Evolutionary conservation across 2,888 invertebrate genomes (phyloP).

Genomic region (Rhorus exstirpatorius): DNA sequence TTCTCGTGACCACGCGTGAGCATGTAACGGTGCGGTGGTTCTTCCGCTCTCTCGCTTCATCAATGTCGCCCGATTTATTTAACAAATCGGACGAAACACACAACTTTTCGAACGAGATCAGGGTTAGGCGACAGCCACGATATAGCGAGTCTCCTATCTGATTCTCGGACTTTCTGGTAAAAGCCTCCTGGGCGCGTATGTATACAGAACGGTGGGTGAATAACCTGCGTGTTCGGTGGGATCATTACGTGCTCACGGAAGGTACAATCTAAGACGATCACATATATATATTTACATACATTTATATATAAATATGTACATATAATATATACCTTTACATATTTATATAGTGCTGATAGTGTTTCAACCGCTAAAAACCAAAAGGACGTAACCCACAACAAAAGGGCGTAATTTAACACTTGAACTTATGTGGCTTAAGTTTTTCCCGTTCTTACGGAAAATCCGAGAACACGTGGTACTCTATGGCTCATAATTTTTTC

Average conservation of each 20-base stretch:
- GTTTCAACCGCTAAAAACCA: too few species aligned
- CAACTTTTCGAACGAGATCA: constrained; percentile 44
- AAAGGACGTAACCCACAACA: too few species aligned
- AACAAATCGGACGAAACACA: constrained; percentile 67
- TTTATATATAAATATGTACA: too few species aligned
- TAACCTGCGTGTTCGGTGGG: constrained; percentile 56
- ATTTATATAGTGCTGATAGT: too few species aligned
- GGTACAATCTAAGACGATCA: constrained; percentile 38
- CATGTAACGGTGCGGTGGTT: too few species aligned
- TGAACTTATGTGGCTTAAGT: too few species aligned
- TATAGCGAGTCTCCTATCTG: constrained; percentile 51
- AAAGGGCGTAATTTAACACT: too few species aligned
- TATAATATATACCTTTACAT: too few species aligned
- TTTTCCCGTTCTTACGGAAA: too few species aligned
- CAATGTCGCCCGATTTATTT: constrained; percentile 67
- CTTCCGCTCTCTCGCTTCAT: constrained; percentile 53
- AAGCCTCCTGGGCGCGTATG: background rate
- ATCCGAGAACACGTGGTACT: too few species aligned
- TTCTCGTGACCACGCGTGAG: constrained; percentile 44
- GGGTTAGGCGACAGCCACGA: constrained; percentile 1
- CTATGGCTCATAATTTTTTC: too few species aligned
- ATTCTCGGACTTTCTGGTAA: constrained; percentile 46
- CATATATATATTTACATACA: background rate
- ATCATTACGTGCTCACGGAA: constrained; percentile 54
- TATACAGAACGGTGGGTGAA: constrained; percentile 4